Evolutionary conservation across 2,888 invertebrate genomes (phyloP), one percentile per base, ranked within the genome.

Genomic region (Volucella inanis): DNA sequence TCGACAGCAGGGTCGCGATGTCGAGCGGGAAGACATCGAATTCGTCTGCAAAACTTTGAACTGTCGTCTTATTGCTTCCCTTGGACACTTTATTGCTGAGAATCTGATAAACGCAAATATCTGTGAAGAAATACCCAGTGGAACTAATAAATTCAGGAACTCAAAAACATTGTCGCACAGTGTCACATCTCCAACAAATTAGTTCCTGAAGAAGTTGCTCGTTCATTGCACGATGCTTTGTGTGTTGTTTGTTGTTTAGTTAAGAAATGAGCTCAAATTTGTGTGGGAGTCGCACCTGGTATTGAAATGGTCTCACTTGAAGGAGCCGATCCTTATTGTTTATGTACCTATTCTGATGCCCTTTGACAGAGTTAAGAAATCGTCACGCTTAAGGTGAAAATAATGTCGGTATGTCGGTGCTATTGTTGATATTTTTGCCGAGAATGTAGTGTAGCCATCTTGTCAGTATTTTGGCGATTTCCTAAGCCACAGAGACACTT

Each of bases 1-100:
- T 99, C 88, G 98, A 99, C 90, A 99, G 98, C 71, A 96, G 99
- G 96, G 99, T 99, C 1, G 95, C 99, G 99, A 99, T 90, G 95
- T 99, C 75, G 99, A 99, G 92, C 95, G 99, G 68, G 99, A 99
- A 91, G 99, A 99, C 89, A 97, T 99, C 88, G 98, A 99, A 90
- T 99, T 98, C 92, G 96, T 99, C 18, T 98, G 98, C 93, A 99
- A 98, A 93, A 97, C 97, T 8, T 93, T 99, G 38, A 96, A 96
- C 31, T 98, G 98, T 91, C 94, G 98, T 64, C 99, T 99, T 0
- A 98, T 99, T 88, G 99, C 99, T 6, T 98, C 98, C n/a, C 93
- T 99, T 85, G 99, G 99, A 93, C 99, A 99, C 91, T 99, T 99
- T 92, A 94, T 96, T 0, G 94, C 98, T 14, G 99, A 99, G 90